Percentiles rank a stretch among this genome's conserved stretches.
Conservation (phyloP, 2,888 invertebrate genomes). For the Cantharis flavilabris region DNA sequence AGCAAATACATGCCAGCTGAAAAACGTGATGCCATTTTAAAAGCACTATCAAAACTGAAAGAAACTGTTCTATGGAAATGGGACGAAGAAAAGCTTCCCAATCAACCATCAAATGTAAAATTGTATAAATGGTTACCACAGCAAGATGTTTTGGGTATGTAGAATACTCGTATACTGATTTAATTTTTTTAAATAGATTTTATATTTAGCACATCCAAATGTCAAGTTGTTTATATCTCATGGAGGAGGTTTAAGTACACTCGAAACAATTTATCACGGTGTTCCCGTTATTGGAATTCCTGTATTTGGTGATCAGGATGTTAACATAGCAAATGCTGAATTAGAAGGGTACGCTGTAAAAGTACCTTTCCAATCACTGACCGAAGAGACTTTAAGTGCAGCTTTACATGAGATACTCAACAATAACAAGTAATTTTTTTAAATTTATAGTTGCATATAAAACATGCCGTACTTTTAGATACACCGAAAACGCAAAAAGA, state of each 20-base stretch:
- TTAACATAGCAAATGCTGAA: constrained; percentile 6
- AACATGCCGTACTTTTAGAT: constrained; percentile 28
- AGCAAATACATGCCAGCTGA: constrained; percentile 60
- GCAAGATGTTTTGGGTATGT: constrained; percentile 43
- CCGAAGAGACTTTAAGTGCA: background rate
- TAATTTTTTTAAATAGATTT: background rate
- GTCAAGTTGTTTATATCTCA: constrained; percentile 19
- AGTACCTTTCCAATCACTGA: constrained; percentile 1
- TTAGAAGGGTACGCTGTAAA: background rate
- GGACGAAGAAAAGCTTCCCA: constrained; percentile 58
- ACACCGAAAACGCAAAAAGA: constrained; percentile 32
- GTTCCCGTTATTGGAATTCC: constrained; percentile 10
- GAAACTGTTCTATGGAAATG: constrained; percentile 73
- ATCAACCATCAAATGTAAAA: constrained; percentile 22
- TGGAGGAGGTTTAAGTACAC: constrained; percentile 15
- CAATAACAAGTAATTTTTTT: background rate
- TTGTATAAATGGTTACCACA: constrained; percentile 45
- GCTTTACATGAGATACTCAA: constrained; percentile 1
- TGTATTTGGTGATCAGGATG: constrained; percentile 8
- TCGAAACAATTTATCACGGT: constrained; percentile 15
- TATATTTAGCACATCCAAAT: constrained; percentile 21
- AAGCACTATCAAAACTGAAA: constrained; percentile 63
- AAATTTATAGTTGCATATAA: background rate
- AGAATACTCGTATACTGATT: background rate
- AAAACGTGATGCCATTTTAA: constrained; percentile 59